Percentiles rank a stretch among this genome's conserved stretches.
Conservation (phyloP, 2,113 vertebrate genomes). For the Dromaius novaehollandiae region DNA sequence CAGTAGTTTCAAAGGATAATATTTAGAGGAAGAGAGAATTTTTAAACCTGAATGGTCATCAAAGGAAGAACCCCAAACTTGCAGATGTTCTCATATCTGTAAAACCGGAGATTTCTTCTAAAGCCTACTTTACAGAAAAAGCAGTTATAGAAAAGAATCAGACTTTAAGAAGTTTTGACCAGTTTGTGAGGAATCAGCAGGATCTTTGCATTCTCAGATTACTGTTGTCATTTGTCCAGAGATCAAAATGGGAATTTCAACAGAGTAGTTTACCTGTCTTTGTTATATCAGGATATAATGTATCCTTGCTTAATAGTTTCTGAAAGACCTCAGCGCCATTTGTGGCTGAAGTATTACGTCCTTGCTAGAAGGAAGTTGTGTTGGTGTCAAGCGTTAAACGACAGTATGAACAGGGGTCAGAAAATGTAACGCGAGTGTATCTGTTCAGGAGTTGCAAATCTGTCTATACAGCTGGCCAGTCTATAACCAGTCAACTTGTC, state of each 20-base stretch:
- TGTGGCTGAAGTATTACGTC: neutral
- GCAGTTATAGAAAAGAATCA: neutral
- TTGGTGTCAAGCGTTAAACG: accelerated
- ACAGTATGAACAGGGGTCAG: neutral
- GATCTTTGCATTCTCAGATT: neutral
- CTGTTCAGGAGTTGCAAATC: neutral
- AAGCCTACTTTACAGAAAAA: neutral
- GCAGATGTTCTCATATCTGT: neutral
- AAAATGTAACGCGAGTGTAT: too few species aligned
- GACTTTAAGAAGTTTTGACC: neutral
- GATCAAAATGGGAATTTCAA: neutral
- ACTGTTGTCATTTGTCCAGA: neutral
- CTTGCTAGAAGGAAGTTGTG: neutral
- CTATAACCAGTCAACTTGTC: too few species aligned
- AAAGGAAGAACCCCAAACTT: neutral
- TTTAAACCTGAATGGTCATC: neutral
- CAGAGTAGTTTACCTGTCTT: neutral
- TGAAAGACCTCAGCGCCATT: neutral
- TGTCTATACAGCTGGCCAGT: neutral
- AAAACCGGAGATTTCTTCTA: neutral
- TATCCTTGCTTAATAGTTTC: neutral
- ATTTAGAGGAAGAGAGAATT: neutral
- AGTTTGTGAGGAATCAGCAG: neutral
- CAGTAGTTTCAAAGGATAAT: neutral
- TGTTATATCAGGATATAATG: neutral